Evolutionary conservation across 2,797 vertebrate genomes (phyloP).

Genomic region (Danio aesculapii): DNA sequence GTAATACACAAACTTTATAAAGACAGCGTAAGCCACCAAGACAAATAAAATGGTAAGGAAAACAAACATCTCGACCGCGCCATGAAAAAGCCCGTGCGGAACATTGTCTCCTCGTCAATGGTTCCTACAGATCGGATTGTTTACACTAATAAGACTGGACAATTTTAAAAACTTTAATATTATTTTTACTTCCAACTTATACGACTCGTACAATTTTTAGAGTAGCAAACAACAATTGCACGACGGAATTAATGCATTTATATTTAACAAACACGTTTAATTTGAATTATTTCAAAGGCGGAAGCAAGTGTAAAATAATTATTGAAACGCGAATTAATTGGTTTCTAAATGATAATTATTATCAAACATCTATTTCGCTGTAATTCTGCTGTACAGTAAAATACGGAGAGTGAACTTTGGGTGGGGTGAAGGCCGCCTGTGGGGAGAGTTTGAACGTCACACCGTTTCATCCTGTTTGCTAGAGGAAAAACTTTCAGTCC

Average conservation of each 20-base stretch:
- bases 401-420: slow-evolving; percentile 38
- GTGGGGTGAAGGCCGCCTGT: slow-evolving; percentile 59
- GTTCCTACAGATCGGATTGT: slow-evolving; percentile 46
- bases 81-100: slow-evolving; percentile 74
- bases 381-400: not conserved
- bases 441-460: slow-evolving; percentile 75
- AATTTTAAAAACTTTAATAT: not conserved
- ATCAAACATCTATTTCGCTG: not conserved
- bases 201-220: not conserved
- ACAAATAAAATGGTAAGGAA: slow-evolving; percentile 57
- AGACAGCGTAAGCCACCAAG: slow-evolving; percentile 66
- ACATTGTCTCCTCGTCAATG: not conserved
- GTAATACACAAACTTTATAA: slow-evolving; percentile 69
- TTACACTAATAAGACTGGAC: not conserved
- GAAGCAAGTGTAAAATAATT: not conserved
- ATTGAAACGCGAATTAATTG: not conserved
- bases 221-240: not conserved
- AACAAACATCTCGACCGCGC: slow-evolving; percentile 73
- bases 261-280: not conserved
- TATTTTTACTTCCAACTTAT: not conserved
- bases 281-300: not conserved
- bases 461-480: slow-evolving; percentile 74
- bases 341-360: not conserved
- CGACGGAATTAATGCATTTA: not conserved
- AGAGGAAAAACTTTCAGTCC: slow-evolving; percentile 60